Percentiles rank a stretch among this genome's conserved stretches.
phyloP scores from a whole-genome alignment of 37 sponge, comb jelly and placozoan genomes.

The Ianthella basta region DNA sequence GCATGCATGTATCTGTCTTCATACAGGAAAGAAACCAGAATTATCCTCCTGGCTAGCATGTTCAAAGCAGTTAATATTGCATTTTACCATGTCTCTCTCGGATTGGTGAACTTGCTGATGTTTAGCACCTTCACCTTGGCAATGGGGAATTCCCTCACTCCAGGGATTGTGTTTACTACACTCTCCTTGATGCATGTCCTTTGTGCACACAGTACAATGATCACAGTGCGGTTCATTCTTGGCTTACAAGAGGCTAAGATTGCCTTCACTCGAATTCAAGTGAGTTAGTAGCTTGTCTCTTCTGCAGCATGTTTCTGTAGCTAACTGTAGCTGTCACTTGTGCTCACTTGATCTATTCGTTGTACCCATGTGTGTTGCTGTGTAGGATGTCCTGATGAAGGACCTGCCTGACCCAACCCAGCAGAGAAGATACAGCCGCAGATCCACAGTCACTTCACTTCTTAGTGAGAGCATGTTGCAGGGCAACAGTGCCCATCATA shows the following conservation, averaged over 20 bases:
- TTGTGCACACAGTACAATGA: too few species aligned
- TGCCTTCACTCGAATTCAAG: constrained; percentile 3
- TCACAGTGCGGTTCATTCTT: not conserved
- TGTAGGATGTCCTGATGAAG: constrained; percentile 16
- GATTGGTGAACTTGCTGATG: constrained; percentile 47
- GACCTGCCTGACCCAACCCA: constrained; percentile 11
- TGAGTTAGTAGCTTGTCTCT: not conserved
- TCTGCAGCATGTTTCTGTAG: not conserved
- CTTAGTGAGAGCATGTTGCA: too few species aligned
- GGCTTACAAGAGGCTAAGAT: not conserved
- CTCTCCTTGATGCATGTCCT: constrained; percentile 22
- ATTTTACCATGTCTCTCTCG: constrained; percentile 37
- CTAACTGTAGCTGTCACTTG: constrained; percentile 34
- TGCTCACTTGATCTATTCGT: not conserved
- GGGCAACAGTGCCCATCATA: not conserved
- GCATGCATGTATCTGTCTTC: too few species aligned
- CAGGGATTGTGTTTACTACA: constrained; percentile 64
- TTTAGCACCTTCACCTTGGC: constrained; percentile 24
- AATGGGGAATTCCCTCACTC: constrained; percentile 42
- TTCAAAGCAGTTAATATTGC: constrained; percentile 58
- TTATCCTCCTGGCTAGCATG: constrained; percentile 35
- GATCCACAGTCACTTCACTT: constrained; percentile 14
- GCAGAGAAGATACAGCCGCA: constrained; percentile 22
- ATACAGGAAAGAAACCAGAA: constrained; percentile 50
- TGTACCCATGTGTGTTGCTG: too few species aligned